Evolutionary conservation across 2,888 invertebrate genomes (phyloP).

Genomic region (Invenusta paracnida): DNA sequence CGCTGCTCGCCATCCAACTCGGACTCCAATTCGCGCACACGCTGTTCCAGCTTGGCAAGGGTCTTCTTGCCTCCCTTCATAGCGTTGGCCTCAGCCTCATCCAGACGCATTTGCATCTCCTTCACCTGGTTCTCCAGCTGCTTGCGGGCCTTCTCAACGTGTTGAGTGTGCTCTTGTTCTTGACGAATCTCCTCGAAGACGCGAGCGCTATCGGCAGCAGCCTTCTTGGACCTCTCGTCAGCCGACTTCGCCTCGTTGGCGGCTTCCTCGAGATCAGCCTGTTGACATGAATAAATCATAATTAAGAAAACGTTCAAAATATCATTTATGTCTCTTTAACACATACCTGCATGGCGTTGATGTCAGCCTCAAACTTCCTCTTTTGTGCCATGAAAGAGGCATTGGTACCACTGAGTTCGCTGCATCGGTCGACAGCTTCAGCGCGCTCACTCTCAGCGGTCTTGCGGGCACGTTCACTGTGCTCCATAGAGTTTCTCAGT

Average conservation of each 20-base stretch:
- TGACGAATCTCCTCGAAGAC: slow-evolving; percentile 75
- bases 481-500: slow-evolving; percentile 85
- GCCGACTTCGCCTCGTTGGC: slow-evolving; percentile 42
- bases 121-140: slow-evolving; percentile 42
- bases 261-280: slow-evolving; percentile 44
- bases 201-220: slow-evolving; percentile 69
- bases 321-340: not conserved
- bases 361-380: slow-evolving; percentile 97
- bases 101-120: slow-evolving; percentile 46
- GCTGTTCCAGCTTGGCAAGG: slow-evolving; percentile 75
- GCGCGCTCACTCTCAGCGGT: slow-evolving; percentile 94
- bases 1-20: slow-evolving; percentile 97
- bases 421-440: slow-evolving; percentile 95
- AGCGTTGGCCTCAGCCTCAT: slow-evolving; percentile 45
- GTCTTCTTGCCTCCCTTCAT: slow-evolving; percentile 46
- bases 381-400: slow-evolving; percentile 90
- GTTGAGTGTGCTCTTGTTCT: slow-evolving; percentile 68
- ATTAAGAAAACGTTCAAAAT: not conserved
- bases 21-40: slow-evolving; percentile 63
- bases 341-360: slow-evolving; percentile 87
- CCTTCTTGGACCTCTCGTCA: slow-evolving; percentile 80
- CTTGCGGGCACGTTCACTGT: slow-evolving; percentile 90
- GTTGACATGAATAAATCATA: not conserved
- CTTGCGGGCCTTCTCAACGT: slow-evolving; percentile 42
- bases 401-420: slow-evolving; percentile 88